Conservation (phyloP, 2,113 vertebrate species). For the Muscicapa adusta region DNA sequence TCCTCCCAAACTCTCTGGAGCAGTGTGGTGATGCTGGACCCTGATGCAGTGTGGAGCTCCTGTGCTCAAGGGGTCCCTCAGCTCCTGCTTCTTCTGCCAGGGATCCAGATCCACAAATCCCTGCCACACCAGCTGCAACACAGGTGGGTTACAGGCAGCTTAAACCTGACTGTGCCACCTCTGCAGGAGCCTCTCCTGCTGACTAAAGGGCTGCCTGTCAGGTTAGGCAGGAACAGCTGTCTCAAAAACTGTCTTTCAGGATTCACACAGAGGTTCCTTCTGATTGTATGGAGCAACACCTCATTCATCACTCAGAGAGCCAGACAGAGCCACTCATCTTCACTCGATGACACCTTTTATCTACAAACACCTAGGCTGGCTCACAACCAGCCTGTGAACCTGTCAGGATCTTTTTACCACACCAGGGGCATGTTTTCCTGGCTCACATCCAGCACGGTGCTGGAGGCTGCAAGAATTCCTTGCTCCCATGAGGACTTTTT, state of each 20-base stretch:
- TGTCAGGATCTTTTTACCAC: not conserved
- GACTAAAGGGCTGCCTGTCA: not conserved
- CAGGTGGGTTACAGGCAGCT: not conserved
- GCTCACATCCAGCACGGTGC: not conserved
- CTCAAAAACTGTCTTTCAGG: not conserved
- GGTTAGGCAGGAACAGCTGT: not conserved
- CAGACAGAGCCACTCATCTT: slow-evolving; percentile 7
- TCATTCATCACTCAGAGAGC: not conserved
- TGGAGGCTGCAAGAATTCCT: not conserved
- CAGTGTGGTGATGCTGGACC: fast-evolving
- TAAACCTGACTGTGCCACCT: not conserved
- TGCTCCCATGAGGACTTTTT: not conserved
- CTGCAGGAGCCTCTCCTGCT: not conserved
- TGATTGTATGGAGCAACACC: not conserved
- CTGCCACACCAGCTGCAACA: not conserved
- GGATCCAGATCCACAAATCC: not conserved
- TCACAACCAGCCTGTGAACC: not conserved
- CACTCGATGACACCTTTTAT: not conserved
- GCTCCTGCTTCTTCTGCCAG: not conserved
- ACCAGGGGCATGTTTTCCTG: not conserved
- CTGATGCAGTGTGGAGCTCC: not conserved
- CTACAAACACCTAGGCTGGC: not conserved
- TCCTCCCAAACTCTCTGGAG: not conserved
- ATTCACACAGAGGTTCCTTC: not conserved
- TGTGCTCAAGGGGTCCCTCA: not conserved